Base-by-base conservation (phyloP, 2,113 vertebrate genomes). In the Saguinus midas region DNA sequence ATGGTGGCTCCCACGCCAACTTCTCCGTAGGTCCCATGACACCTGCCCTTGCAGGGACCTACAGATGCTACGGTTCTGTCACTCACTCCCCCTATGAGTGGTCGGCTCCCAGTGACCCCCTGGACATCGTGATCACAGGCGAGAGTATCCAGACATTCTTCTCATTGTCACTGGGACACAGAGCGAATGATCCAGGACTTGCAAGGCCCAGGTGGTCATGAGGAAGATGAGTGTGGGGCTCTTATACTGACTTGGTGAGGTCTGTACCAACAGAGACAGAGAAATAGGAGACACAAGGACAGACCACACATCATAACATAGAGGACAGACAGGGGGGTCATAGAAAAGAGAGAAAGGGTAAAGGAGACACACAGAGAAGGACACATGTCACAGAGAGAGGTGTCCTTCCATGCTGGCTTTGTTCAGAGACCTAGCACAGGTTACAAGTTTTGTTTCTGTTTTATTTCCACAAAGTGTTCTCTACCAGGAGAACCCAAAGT, bases 61-160 rank as follows among this genome's bases (percentile, higher is more conserved):
- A 95, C 57, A 4, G 0, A 1, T 93, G 82, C 14, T 57, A 29
- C 0, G 25, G 73, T 12, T 79, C 35, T 91, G 13, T 8, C 7
- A 0, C 0, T 0, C 0, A 2, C 5, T 2, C 1, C 10, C 18
- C 16, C 8, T 9, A 18, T 70, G 2, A 20, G 0, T 40, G 64
- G 43, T 94, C 96, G 0, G 0, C 14, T 0, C 45, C 48, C 27
- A 83, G 95, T 45, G 58, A 93, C 3, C 4, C 14, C 3, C 3
- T 95, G 78, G 21, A 75, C 21, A 35, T 83, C 3, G 5, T 4
- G 25, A 55, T 94, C 75, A 93, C 37, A 96, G 88, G 91, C 96
- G 37, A 96, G 72, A 43, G 8, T 20, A 11, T 23, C n/a, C 27
- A 14, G 12, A 12, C 1, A 25, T n/a, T 6, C 23, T 18, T 32